Evolutionary conservation across 2,888 invertebrate genomes (phyloP).

Genomic region (Rhagium mordax): DNA sequence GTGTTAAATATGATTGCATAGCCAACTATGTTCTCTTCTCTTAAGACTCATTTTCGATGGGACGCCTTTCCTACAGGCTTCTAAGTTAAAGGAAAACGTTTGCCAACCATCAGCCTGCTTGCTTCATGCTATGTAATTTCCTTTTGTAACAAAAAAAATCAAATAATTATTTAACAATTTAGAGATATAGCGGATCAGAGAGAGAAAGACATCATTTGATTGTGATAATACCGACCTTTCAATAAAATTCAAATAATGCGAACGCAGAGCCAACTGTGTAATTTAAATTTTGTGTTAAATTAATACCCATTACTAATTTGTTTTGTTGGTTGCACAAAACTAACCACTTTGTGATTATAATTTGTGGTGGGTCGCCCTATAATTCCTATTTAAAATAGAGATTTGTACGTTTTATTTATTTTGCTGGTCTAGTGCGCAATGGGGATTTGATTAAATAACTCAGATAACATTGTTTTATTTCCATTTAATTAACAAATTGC

Average conservation of each 20-base stretch:
- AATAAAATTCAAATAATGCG: slow-evolving; percentile 30
- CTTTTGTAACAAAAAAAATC: no score
- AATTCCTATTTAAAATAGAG: slow-evolving; percentile 40
- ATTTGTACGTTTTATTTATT: slow-evolving; percentile 39
- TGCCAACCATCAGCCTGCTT: no score
- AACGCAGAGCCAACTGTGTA: slow-evolving; percentile 29
- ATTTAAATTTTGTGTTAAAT: slow-evolving; percentile 42
- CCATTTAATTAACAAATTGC: slow-evolving; percentile 40
- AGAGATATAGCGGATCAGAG: no score
- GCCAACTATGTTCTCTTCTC: no score
- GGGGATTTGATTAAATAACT: slow-evolving; percentile 42
- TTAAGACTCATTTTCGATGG: no score
- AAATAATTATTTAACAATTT: no score
- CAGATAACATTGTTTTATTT: slow-evolving; percentile 43
- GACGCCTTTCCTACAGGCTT: no score
- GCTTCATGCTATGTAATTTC: no score
- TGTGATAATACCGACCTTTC: neutral
- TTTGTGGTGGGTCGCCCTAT: slow-evolving; percentile 40
- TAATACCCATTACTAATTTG: slow-evolving; percentile 44
- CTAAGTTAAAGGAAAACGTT: no score
- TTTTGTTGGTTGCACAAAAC: slow-evolving; percentile 44
- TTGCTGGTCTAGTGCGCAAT: slow-evolving; percentile 29
- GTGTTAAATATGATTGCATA: no score
- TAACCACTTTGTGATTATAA: slow-evolving; percentile 48
- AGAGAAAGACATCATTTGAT: no score